phyloP scores from a whole-genome alignment of 2,888 invertebrate species.

The Chaetogeoica ovagalla region DNA sequence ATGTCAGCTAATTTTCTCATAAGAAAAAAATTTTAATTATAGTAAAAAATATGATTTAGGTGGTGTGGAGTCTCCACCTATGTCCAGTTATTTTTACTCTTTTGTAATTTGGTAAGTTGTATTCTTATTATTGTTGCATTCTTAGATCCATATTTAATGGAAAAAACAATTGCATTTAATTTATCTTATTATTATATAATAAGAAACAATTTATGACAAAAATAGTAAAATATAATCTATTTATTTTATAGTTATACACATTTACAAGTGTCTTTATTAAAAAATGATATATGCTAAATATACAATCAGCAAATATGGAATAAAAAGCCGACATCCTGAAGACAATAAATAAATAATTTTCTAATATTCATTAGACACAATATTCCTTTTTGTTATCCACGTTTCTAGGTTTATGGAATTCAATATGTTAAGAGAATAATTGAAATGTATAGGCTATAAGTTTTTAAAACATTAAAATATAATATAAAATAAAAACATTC shows the following conservation, averaged over 20 bases:
- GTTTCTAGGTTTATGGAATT: constrained; percentile 67
- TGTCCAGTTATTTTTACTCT: background rate
- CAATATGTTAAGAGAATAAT: constrained; percentile 88
- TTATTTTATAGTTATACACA: background rate
- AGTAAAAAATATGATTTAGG: background rate
- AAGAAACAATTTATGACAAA: background rate
- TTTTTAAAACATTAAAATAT: constrained; percentile 73
- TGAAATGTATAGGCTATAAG: constrained; percentile 99
- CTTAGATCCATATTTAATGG: background rate
- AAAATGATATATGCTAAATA: no score
- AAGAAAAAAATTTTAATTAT: no score
- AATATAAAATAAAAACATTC: constrained; percentile 56
- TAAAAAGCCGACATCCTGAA: no score
- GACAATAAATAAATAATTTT: no score
- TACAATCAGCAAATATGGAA: no score
- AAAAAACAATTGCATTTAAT: background rate
- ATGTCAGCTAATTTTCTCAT: no score
- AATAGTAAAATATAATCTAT: background rate
- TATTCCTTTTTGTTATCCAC: constrained; percentile 64
- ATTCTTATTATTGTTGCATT: background rate
- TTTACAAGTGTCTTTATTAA: no score
- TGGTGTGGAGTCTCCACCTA: background rate
- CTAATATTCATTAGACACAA: no score
- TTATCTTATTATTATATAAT: background rate
- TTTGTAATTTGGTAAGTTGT: background rate